Percentiles rank a stretch among this genome's conserved stretches.
These are phyloP conservation scores for Flexamia atlantica DNA, from an alignment of 2,888 invertebrate genomes.

Conservation along the genomic window DNA sequence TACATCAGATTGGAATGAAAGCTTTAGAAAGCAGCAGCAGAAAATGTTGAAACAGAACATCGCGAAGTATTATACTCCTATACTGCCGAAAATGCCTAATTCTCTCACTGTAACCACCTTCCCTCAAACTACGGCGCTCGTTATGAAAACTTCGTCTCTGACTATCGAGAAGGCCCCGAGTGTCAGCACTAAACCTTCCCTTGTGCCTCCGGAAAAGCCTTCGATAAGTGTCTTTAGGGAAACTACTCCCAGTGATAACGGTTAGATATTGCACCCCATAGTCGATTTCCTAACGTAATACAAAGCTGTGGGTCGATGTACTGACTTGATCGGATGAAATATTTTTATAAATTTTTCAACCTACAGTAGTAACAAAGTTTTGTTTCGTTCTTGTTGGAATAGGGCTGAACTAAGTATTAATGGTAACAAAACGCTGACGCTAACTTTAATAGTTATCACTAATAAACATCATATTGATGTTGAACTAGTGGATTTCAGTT, in stretches of 20 bases:
- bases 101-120: constrained; percentile 84
- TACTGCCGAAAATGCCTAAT: constrained; percentile 78
- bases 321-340: constrained; percentile 38
- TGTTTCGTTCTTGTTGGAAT: constrained; percentile 12
- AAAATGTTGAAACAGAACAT: constrained; percentile 53
- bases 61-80: constrained; percentile 61
- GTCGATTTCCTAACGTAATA: constrained; percentile 22
- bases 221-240: constrained; percentile 70
- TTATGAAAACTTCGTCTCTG: constrained; percentile 64
- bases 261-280: constrained; percentile 26
- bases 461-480: constrained; percentile 57
- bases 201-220: constrained; percentile 69
- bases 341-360: constrained; percentile 51
- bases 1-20: constrained; percentile 67
- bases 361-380: constrained; percentile 11
- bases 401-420: constrained; percentile 20
- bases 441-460: neutral
- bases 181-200: constrained; percentile 63
- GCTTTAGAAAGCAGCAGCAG: constrained; percentile 63
- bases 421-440: neutral
- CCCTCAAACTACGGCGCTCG: constrained; percentile 76
- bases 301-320: constrained; percentile 3
- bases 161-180: constrained; percentile 68
- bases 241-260: constrained; percentile 64
- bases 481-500: neutral